phyloP scores from a whole-genome alignment of 2,888 invertebrate genomes.

The Brachyopa scutellaris region DNA sequence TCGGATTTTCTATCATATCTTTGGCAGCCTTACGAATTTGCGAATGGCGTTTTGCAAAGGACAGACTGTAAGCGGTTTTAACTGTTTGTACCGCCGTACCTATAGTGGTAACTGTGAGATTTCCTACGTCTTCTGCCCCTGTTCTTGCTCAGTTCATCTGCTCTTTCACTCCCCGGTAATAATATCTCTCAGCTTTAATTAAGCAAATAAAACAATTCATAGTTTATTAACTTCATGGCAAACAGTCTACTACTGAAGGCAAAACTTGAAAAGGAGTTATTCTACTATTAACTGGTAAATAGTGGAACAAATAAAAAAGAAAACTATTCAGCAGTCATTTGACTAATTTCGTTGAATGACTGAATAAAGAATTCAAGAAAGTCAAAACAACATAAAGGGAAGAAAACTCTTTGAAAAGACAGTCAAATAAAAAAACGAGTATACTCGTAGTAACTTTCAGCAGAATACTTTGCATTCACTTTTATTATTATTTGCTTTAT shows the following conservation, averaged over 20 bases:
- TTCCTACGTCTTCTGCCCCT: too few species aligned
- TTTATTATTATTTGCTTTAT: conserved; percentile 1
- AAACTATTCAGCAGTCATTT: conserved; percentile 4
- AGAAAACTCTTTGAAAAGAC: neutral
- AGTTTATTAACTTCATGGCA: too few species aligned
- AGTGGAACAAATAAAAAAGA: neutral
- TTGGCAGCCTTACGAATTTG: too few species aligned
- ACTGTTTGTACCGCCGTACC: too few species aligned
- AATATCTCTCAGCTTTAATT: too few species aligned
- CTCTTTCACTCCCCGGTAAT: too few species aligned
- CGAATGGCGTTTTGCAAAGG: too few species aligned
- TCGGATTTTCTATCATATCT: too few species aligned
- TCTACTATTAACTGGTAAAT: neutral
- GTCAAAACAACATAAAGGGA: neutral
- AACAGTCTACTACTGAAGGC: neutral
- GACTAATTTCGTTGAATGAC: neutral
- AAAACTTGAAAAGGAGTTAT: neutral
- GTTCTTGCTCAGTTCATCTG: too few species aligned
- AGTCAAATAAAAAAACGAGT: neutral
- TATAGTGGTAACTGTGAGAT: too few species aligned
- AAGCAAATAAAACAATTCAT: too few species aligned
- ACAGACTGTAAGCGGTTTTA: too few species aligned
- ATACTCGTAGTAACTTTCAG: neutral
- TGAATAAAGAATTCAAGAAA: neutral
- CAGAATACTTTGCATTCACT: conserved; percentile 22